These are phyloP conservation scores for Enoplosus armatus DNA, from an alignment of 2,797 vertebrate species.

Conservation along the genomic window DNA sequence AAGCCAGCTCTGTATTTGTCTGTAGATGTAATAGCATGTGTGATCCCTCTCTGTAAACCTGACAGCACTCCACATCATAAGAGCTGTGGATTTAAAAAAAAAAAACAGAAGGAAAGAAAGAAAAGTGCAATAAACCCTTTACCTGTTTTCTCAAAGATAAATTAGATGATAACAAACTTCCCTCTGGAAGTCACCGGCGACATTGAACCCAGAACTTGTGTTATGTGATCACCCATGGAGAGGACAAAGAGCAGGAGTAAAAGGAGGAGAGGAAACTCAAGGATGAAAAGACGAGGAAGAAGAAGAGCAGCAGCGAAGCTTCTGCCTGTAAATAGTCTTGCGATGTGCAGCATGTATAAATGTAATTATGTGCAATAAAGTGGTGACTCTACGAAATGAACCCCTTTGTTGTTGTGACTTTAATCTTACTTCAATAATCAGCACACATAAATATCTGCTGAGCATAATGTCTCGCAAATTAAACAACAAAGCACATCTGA, in stretches of 20 bases:
- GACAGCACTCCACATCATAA: conserved; percentile 30
- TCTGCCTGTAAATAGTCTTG: conserved; percentile 50
- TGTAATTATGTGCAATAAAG: conserved; percentile 57
- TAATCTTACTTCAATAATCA: conserved; percentile 58
- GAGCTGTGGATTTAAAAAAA: conserved; percentile 1
- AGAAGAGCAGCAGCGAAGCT: conserved; percentile 15
- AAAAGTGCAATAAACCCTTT: conserved; percentile 6
- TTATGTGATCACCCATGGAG: conserved; percentile 90
- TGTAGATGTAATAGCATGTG: conserved; percentile 19
- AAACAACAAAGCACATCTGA: conserved; percentile 46
- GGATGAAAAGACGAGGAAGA: conserved; percentile 35
- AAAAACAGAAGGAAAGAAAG: neutral
- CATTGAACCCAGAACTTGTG: conserved; percentile 89
- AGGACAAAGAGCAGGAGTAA: conserved; percentile 86
- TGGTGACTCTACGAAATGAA: conserved; percentile 46
- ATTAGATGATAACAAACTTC: conserved; percentile 89
- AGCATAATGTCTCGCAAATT: conserved; percentile 26
- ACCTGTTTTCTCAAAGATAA: conserved; percentile 77
- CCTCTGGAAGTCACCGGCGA: conserved; percentile 88
- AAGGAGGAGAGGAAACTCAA: conserved; percentile 80
- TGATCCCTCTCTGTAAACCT: conserved; percentile 42
- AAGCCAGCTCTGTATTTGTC: conserved; percentile 53
- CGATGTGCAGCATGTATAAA: conserved; percentile 23
- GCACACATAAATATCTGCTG: conserved; percentile 47
- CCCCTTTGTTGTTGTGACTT: conserved; percentile 63